These are phyloP conservation scores for Cyanoramphus novaezelandiae DNA, from an alignment of 2,113 vertebrate species.

Conservation along the genomic window DNA sequence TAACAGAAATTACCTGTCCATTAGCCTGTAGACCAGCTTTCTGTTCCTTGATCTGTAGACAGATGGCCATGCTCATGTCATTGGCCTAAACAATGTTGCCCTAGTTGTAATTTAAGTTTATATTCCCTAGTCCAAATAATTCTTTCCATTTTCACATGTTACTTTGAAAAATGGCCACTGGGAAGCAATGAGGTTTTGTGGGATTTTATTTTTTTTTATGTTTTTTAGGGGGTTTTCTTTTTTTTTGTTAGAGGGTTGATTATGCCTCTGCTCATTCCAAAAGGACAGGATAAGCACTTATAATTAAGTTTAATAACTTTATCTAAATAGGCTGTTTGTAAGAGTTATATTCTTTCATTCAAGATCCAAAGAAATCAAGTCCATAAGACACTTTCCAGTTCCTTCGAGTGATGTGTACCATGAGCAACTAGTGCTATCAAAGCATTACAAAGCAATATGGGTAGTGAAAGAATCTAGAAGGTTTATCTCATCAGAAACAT, in stretches of 20 bases:
- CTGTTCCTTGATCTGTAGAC: background rate
- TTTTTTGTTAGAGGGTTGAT: background rate
- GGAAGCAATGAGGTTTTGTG: background rate
- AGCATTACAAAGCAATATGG: background rate
- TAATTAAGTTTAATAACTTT: background rate
- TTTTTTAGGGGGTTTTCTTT: background rate
- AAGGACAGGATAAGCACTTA: background rate
- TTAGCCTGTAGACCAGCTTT: background rate
- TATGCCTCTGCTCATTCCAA: background rate
- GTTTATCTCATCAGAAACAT: background rate
- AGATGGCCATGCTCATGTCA: background rate
- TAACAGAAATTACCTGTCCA: background rate
- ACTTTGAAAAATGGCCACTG: background rate
- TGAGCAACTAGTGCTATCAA: background rate
- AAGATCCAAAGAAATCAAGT: background rate
- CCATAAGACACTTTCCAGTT: background rate
- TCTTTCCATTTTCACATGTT: background rate
- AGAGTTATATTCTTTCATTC: background rate
- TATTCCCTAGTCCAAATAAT: background rate
- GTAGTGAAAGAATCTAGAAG: background rate
- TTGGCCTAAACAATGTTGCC: background rate
- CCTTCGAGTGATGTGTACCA: background rate
- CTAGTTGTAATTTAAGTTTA: background rate
- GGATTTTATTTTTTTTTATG: background rate
- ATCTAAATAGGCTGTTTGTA: background rate